Evolutionary conservation across 2,113 vertebrate species (phyloP).

Genomic region (Platysteira castanea): DNA sequence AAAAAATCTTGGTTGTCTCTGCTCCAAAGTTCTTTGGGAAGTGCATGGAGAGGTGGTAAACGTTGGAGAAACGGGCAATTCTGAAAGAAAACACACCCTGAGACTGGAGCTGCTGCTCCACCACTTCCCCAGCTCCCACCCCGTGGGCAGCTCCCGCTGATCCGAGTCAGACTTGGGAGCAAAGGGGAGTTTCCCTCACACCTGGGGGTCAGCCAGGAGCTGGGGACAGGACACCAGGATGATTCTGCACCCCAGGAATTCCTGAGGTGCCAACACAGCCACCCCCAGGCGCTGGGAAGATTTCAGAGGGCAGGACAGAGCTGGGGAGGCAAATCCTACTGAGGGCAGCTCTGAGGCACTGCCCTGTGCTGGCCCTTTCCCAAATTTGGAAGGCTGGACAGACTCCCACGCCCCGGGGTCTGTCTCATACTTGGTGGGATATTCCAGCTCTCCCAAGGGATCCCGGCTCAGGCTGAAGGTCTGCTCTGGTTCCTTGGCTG

Average conservation of each 20-base stretch:
- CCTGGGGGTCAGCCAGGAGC: not conserved
- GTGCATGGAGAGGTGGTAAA: conserved; percentile 92
- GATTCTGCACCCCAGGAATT: not conserved
- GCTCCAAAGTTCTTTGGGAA: conserved; percentile 93
- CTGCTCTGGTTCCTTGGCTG: conserved; percentile 90
- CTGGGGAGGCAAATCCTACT: not conserved
- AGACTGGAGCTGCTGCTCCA: not conserved
- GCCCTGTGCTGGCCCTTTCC: not conserved
- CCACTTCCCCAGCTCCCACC: rapidly evolving
- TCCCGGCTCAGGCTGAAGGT: conserved; percentile 91
- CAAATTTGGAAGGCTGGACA: too few species aligned
- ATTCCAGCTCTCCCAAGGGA: conserved; percentile 85
- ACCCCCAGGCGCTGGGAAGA: not conserved
- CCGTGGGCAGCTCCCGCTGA: rapidly evolving
- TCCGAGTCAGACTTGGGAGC: rapidly evolving
- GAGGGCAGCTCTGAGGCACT: not conserved
- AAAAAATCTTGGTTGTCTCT: conserved; percentile 88
- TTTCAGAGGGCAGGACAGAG: not conserved
- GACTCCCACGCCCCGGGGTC: not conserved
- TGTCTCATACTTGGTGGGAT: conserved; percentile 87
- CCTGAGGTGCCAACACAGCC: not conserved
- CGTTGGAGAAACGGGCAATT: conserved; percentile 90
- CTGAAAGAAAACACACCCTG: conserved; percentile 64
- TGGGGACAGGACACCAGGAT: rapidly evolving
- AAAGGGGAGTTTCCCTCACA: rapidly evolving